phyloP scores from a whole-genome alignment of 2,797 vertebrate genomes.

The Acropternis orthonyx region DNA sequence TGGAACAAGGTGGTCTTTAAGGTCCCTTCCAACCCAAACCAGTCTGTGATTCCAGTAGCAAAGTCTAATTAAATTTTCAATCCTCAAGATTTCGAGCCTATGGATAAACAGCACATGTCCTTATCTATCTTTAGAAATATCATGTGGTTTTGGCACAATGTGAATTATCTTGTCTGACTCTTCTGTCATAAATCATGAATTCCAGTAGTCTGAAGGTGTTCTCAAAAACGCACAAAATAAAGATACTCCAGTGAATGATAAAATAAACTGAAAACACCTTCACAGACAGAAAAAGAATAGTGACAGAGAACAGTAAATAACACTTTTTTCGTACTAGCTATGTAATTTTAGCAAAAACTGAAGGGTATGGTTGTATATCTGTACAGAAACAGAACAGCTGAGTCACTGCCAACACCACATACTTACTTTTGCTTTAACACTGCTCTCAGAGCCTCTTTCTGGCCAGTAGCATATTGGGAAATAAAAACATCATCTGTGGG shows the following conservation, averaged over 20 bases:
- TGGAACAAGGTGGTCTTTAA: background rate
- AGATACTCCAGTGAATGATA: background rate
- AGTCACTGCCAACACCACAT: background rate
- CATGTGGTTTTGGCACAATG: background rate
- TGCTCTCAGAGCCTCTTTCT: constrained; percentile 80
- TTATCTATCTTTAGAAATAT: background rate
- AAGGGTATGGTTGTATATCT: background rate
- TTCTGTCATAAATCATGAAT: background rate
- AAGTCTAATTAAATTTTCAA: background rate
- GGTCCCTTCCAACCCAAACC: background rate
- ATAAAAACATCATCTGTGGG: constrained; percentile 81
- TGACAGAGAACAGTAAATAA: background rate
- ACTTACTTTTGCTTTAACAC: constrained; percentile 79
- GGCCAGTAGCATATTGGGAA: constrained; percentile 80
- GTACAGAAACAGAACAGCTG: background rate
- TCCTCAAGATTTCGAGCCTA: background rate
- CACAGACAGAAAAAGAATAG: background rate
- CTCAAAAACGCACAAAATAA: background rate
- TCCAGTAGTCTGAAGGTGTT: background rate
- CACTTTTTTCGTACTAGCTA: background rate
- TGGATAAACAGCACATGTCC: background rate
- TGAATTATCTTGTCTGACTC: background rate
- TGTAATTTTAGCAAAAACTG: background rate
- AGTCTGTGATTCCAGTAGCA: background rate
- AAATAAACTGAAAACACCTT: background rate